phyloP scores from a whole-genome alignment of 2,113 vertebrate genomes.

The Gallinago jamesoni region DNA sequence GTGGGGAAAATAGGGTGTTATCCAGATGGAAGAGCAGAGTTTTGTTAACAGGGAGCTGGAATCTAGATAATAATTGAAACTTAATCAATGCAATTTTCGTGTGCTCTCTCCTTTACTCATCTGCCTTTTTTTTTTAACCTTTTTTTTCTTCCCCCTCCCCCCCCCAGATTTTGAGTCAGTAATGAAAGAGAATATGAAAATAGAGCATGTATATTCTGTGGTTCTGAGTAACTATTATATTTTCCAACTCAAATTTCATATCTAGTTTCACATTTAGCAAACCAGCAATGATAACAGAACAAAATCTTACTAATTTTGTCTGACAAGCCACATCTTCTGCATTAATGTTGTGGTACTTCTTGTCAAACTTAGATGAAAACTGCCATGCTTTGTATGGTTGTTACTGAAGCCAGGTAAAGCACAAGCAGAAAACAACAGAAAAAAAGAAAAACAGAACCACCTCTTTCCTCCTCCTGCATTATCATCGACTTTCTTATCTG shows the following conservation, averaged over 20 bases:
- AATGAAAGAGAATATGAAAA: neutral
- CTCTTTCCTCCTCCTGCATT: neutral
- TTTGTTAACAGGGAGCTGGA: neutral
- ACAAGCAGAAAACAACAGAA: neutral
- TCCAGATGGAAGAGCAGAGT: neutral
- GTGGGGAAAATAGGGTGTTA: neutral
- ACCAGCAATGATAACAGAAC: neutral
- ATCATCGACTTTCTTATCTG: neutral
- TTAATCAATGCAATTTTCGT: neutral
- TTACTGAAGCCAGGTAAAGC: neutral
- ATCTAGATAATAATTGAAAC: neutral
- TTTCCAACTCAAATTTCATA: neutral
- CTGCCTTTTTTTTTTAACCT: neutral
- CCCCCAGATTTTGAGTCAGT: neutral
- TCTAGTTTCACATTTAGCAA: neutral
- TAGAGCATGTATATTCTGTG: neutral
- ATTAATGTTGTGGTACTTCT: neutral
- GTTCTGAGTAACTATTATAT: neutral
- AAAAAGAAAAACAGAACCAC: neutral
- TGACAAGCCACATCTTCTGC: neutral
- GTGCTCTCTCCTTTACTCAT: constrained; percentile 6
- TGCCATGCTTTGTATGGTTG: neutral
- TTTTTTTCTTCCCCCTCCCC: neutral
- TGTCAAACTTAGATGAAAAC: neutral
- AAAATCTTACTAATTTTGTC: neutral